Percentiles rank a stretch among this genome's conserved stretches.
Conservation (phyloP, 2,797 vertebrate genomes). For the Cuniculus paca region DNA sequence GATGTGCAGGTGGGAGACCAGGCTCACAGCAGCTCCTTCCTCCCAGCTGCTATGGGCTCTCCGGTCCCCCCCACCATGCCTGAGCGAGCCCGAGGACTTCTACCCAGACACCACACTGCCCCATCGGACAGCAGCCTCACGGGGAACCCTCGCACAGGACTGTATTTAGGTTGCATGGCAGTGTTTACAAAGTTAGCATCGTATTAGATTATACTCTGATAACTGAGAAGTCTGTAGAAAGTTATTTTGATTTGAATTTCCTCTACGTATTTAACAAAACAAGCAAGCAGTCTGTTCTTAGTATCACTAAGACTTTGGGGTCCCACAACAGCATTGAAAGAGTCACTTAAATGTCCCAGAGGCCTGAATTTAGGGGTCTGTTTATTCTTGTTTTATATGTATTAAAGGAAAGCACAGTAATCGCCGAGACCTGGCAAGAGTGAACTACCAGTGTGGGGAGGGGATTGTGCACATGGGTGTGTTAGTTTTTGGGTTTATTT, state of each 20-base stretch:
- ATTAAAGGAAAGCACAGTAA: not conserved
- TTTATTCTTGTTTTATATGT: not conserved
- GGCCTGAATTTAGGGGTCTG: not conserved
- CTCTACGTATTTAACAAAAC: constrained; percentile 44
- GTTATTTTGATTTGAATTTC: not conserved
- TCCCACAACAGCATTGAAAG: not conserved
- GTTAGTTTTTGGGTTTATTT: not conserved
- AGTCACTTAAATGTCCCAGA: not conserved
- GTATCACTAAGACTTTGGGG: not conserved
- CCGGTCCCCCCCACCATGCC: not conserved
- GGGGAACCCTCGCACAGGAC: not conserved
- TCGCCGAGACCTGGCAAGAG: not conserved
- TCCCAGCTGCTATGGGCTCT: not conserved
- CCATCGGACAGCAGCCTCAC: rapidly evolving
- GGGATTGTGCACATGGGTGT: not conserved
- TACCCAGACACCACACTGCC: not conserved
- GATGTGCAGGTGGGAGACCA: not conserved
- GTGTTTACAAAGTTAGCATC: not conserved
- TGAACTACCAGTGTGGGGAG: rapidly evolving
- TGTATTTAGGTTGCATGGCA: not conserved
- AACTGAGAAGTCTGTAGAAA: not conserved
- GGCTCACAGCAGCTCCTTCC: constrained; percentile 4
- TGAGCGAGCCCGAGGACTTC: not conserved
- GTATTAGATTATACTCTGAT: not conserved
- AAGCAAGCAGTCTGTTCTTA: not conserved